phyloP scores from a whole-genome alignment of 2,113 vertebrate genomes.

The Miniopterus natalensis region DNA sequence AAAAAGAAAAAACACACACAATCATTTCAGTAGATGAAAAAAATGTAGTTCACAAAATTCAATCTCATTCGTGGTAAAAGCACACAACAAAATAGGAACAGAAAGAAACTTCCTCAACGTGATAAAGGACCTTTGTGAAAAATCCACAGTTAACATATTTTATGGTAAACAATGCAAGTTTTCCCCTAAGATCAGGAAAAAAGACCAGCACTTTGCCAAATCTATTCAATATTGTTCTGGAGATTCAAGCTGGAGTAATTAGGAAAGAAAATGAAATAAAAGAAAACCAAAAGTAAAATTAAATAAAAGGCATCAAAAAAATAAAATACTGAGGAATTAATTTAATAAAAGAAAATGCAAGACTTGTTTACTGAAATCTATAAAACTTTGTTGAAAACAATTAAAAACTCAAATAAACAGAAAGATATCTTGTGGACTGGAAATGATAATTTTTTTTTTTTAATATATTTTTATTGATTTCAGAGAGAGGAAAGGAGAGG shows the following conservation, averaged over 20 bases:
- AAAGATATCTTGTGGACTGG: neutral
- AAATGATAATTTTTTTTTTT: too few species aligned
- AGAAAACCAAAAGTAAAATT: neutral
- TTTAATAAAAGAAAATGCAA: neutral
- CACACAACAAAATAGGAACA: neutral
- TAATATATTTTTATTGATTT: too few species aligned
- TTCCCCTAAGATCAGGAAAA: too few species aligned
- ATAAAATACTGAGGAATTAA: neutral
- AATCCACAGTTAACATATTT: neutral
- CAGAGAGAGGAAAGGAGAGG: too few species aligned
- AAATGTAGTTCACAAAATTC: neutral
- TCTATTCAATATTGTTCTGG: neutral
- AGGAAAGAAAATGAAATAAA: neutral
- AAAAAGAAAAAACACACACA: neutral
- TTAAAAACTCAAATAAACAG: slow-evolving; percentile 3
- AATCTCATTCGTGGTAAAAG: neutral
- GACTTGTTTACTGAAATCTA: neutral
- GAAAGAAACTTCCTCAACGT: neutral
- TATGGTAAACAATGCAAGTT: neutral
- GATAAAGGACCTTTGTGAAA: neutral
- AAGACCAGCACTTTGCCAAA: too few species aligned
- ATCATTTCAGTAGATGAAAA: neutral
- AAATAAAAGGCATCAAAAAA: neutral
- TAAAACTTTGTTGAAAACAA: neutral
- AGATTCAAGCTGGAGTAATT: neutral